Conservation (phyloP, 2,888 invertebrate species). For the Pterobdella sp. region DNA sequence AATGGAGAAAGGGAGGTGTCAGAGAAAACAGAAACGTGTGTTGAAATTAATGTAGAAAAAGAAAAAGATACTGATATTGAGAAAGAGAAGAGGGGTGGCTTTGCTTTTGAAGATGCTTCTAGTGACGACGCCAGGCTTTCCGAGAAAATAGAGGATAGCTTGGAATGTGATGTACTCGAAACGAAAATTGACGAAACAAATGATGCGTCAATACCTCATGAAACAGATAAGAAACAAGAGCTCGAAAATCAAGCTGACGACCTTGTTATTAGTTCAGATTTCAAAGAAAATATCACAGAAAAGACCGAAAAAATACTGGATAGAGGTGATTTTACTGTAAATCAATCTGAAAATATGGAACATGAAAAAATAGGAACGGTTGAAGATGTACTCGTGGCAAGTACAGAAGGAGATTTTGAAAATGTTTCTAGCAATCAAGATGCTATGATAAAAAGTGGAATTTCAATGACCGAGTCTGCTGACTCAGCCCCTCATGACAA, state of each 20-base stretch:
- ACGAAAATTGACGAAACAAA: background rate
- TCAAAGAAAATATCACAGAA: too few relatives aligned
- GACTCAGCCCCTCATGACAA: conserved; percentile 26
- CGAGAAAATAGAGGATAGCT: too few relatives aligned
- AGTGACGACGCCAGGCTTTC: too few relatives aligned
- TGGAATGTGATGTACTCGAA: background rate
- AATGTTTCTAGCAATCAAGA: background rate
- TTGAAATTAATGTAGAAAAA: background rate
- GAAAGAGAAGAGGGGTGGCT: too few relatives aligned
- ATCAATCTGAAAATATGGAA: too few relatives aligned
- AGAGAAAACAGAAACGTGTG: background rate
- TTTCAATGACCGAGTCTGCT: conserved; percentile 23
- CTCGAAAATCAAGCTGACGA: too few relatives aligned
- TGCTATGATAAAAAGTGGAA: conserved; percentile 19
- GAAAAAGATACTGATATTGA: background rate
- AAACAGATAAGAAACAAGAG: too few relatives aligned
- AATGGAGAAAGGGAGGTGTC: background rate
- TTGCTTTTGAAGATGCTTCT: too few relatives aligned
- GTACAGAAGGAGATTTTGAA: conserved; percentile 7
- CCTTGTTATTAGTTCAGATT: too few relatives aligned
- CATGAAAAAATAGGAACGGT: background rate
- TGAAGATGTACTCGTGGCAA: background rate
- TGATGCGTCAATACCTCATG: too few relatives aligned
- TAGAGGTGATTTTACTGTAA: too few relatives aligned
- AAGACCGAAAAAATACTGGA: too few relatives aligned